phyloP scores from a whole-genome alignment of 1,140 invertebrate genomes.

The Drosophila asahinai region DNA sequence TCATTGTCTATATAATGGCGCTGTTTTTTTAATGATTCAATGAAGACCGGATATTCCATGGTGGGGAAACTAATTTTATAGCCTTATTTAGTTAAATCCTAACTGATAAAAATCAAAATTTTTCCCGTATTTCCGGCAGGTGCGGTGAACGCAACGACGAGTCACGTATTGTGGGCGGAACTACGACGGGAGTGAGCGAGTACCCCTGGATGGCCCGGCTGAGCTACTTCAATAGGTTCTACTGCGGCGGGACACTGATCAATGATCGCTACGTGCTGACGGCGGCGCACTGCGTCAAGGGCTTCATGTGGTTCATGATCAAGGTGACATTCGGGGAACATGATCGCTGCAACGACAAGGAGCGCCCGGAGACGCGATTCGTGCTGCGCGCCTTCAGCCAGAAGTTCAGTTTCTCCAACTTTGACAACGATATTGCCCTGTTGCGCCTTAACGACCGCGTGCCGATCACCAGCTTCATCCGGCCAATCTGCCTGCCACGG shows the following conservation, averaged over 20 bases:
- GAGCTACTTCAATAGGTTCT: constrained; percentile 93
- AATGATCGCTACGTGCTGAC: constrained; percentile 93
- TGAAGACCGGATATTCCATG: no score
- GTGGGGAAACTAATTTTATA: not conserved
- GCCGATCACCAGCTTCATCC: constrained; percentile 90
- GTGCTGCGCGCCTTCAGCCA: constrained; percentile 90
- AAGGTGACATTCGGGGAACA: constrained; percentile 94
- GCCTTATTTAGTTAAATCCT: not conserved
- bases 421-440: constrained; percentile 94
- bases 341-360: constrained; percentile 91
- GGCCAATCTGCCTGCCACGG: constrained; percentile 91
- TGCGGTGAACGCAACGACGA: constrained; percentile 92
- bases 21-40: no score
- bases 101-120: not conserved
- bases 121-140: constrained; percentile 85
- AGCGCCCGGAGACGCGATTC: constrained; percentile 90
- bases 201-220: constrained; percentile 94
- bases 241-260: constrained; percentile 93
- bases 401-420: constrained; percentile 92
- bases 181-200: constrained; percentile 89
- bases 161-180: constrained; percentile 90
- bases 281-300: constrained; percentile 94
- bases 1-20: no score
- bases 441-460: constrained; percentile 91
- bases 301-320: constrained; percentile 96